Conservation (phyloP, 1,140 invertebrate genomes). For the Drosophila sechellia region DNA sequence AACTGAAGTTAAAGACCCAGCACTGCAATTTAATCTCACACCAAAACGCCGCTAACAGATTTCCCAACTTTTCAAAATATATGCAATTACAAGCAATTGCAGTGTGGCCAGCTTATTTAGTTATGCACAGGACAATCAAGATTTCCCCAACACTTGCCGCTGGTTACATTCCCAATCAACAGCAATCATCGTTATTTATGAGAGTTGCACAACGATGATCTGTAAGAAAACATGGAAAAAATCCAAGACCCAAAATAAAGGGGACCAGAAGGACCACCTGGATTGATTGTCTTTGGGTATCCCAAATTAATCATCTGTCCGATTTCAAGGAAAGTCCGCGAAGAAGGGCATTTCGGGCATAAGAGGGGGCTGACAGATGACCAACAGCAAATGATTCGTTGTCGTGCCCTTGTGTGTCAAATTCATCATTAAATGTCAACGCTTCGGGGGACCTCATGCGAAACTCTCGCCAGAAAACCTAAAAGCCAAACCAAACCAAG, state of each 20-base stretch:
- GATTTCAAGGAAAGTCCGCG: slow-evolving; percentile 30
- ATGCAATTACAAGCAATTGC: slow-evolving; percentile 2
- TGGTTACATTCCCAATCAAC: slow-evolving; percentile 55
- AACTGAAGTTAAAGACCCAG: background rate
- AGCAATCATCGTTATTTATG: slow-evolving; percentile 74
- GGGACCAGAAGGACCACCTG: slow-evolving; percentile 57
- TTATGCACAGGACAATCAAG: slow-evolving; percentile 28
- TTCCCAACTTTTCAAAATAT: slow-evolving; percentile 5
- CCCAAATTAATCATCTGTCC: slow-evolving; percentile 71
- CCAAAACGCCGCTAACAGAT: background rate
- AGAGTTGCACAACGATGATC: slow-evolving; percentile 61
- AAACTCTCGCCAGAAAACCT: slow-evolving; percentile 42
- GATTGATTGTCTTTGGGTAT: slow-evolving; percentile 57
- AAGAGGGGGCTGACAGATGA: slow-evolving; percentile 46
- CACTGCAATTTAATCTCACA: slow-evolving; percentile 5
- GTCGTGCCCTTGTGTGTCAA: slow-evolving; percentile 83
- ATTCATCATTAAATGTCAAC: slow-evolving; percentile 84
- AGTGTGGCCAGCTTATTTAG: slow-evolving; percentile 8
- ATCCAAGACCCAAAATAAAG: slow-evolving; percentile 15
- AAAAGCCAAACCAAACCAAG: slow-evolving; percentile 28
- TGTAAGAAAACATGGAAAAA: slow-evolving; percentile 29
- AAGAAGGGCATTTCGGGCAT: slow-evolving; percentile 12
- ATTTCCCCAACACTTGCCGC: slow-evolving; percentile 18
- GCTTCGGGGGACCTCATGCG: slow-evolving; percentile 70
- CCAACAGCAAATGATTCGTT: slow-evolving; percentile 52